Conservation (phyloP, 2,113 vertebrate genomes). For the Hucho hucho region DNA sequence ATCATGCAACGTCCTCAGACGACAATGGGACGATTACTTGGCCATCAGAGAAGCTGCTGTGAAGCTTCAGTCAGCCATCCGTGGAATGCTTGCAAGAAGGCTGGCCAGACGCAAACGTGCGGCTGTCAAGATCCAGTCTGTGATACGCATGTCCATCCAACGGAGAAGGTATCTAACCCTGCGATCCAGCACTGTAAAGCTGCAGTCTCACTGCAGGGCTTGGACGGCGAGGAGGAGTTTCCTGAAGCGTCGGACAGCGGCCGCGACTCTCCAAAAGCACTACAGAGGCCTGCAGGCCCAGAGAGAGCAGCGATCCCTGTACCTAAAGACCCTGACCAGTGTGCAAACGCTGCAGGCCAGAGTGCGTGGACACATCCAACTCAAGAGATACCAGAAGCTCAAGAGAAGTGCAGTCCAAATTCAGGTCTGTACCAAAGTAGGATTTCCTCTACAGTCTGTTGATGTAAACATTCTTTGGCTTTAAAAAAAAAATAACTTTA, state of each 20-base stretch:
- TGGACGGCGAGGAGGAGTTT: constrained; percentile 49
- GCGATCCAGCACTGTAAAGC: constrained; percentile 53
- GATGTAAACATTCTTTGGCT: neutral
- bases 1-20: constrained; percentile 13
- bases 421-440: constrained; percentile 68
- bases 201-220: constrained; percentile 64
- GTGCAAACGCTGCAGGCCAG: constrained; percentile 66
- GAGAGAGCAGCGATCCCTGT: constrained; percentile 53
- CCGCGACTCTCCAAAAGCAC: constrained; percentile 57
- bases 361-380: constrained; percentile 62
- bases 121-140: constrained; percentile 65
- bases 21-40: constrained; percentile 43
- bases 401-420: constrained; percentile 69
- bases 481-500: too few relatives aligned
- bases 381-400: constrained; percentile 61
- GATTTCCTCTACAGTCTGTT: neutral
- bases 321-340: constrained; percentile 50
- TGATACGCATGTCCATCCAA: constrained; percentile 61
- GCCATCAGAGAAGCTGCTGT: constrained; percentile 48
- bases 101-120: constrained; percentile 38
- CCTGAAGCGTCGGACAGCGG: constrained; percentile 49
- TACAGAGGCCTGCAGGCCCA: constrained; percentile 56
- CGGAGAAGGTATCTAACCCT: constrained; percentile 55
- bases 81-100: constrained; percentile 51
- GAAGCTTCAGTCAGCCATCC: constrained; percentile 63